Evolutionary conservation across 2,113 vertebrate genomes (phyloP).

Genomic region (Dasyprocta punctata): DNA sequence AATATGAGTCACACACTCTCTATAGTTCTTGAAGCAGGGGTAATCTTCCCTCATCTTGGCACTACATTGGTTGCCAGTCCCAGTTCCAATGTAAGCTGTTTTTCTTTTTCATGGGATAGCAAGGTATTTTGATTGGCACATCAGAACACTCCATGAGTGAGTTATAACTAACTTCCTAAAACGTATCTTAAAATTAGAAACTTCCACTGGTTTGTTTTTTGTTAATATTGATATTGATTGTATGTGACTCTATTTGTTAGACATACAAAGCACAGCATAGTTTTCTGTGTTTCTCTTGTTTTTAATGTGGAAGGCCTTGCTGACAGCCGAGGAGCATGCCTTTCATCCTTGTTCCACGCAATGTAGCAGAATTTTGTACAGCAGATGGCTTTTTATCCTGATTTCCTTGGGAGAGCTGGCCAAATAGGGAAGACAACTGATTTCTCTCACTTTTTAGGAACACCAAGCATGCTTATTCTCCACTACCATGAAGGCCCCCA

Average conservation of each 20-base stretch:
- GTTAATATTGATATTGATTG: background rate
- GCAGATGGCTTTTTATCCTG: slow-evolving; percentile 43
- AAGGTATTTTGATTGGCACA: background rate
- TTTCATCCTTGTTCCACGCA: slow-evolving; percentile 72
- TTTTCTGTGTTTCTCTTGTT: slow-evolving; percentile 71
- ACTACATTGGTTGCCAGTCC: background rate
- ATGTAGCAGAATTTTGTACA: slow-evolving; percentile 70
- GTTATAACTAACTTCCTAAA: background rate
- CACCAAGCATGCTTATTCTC: background rate
- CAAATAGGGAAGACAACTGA: background rate
- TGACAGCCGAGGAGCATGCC: slow-evolving; percentile 78
- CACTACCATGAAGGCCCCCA: background rate
- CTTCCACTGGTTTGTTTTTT: background rate
- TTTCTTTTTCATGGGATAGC: background rate
- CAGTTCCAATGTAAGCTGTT: background rate
- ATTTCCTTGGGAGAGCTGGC: background rate
- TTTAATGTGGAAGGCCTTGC: slow-evolving; percentile 68
- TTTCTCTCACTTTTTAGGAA: background rate
- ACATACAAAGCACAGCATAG: background rate
- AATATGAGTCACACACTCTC: background rate
- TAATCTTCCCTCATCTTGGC: background rate
- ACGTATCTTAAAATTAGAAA: background rate
- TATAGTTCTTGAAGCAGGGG: background rate
- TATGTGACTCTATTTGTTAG: slow-evolving; percentile 14
- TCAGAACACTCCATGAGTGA: background rate